Evolutionary conservation across 2,797 vertebrate species (phyloP), one percentile per base, ranked within the genome.

Genomic region (Erithacus rubecula): DNA sequence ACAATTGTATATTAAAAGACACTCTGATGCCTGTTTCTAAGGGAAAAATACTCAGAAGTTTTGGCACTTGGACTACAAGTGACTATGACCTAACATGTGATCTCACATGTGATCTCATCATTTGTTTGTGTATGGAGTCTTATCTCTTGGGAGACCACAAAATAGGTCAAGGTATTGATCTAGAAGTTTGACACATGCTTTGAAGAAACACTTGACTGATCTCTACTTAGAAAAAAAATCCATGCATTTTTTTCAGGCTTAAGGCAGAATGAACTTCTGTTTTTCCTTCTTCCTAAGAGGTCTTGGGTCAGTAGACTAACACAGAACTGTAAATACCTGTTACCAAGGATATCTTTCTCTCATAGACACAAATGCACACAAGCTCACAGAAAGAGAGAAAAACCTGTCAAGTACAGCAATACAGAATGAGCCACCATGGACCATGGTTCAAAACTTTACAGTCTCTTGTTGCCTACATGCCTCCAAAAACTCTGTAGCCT

Each of bases 81-180:
- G 87, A 87, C 71, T 32, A 60, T 62, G 80, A 52, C 39, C 69
- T 80, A 63, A 65, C 83, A 87, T 87, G 71, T 87, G 77, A 91
- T 82, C 27, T 70, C 76, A 82, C 84, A 78, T 77, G 62, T 89
- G 89, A 97, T 77, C 86, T 96, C 91, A 94, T 67, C 9, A 6
- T 69, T 86, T 95, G n/a, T 93, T 91, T 85, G 87, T 49, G 82
- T 95, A 92, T 56, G 39, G 72, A 78, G 34, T 86, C 70, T 91
- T 52, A 96, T 96, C 95, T 96, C 78, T 87, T 26, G 83, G 69
- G 37, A 96, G 87, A 96, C 85, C 89, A 77, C n/a, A 78, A 96
- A 95, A 94, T 76, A 97, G 84, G 97, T 95, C 93, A 87, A 88
- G 79, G 76, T 94, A 94, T 97, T 87, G 90, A 93, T 87, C 89